These are phyloP conservation scores for Hydriomena furcata DNA, from an alignment of 2,888 invertebrate species.

Conservation along the genomic window DNA sequence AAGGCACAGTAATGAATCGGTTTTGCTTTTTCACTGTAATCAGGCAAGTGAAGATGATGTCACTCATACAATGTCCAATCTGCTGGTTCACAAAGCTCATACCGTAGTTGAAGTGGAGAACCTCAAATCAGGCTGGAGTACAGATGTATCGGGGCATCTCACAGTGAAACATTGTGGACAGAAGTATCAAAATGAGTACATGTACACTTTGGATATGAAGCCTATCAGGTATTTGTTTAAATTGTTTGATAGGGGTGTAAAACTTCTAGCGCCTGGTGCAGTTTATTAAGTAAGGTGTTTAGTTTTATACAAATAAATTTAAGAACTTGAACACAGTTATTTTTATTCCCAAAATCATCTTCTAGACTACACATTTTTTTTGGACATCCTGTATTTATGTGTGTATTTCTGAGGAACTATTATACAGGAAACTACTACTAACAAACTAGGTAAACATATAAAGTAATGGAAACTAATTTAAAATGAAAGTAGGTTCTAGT, in stretches of 20 bases:
- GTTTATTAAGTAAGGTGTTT: slow-evolving; percentile 40
- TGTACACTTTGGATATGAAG: slow-evolving; percentile 54
- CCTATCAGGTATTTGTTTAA: slow-evolving; percentile 84
- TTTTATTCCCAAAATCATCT: too few species aligned
- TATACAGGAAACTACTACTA: too few species aligned
- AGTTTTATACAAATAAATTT: too few species aligned
- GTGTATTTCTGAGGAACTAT: too few species aligned
- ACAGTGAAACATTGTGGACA: slow-evolving; percentile 75
- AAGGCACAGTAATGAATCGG: slow-evolving; percentile 55
- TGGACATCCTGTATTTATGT: too few species aligned
- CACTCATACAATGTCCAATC: slow-evolving; percentile 83
- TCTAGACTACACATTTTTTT: too few species aligned
- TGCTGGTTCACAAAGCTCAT: slow-evolving; percentile 85
- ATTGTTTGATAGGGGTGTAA: slow-evolving; percentile 89
- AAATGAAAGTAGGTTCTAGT: too few species aligned
- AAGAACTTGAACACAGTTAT: too few species aligned
- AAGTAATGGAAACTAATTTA: too few species aligned
- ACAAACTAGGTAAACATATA: too few species aligned
- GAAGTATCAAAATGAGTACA: slow-evolving; percentile 62
- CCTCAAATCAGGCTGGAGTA: slow-evolving; percentile 88
- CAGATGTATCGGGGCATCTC: slow-evolving; percentile 88
- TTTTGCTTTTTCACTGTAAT: slow-evolving; percentile 83
- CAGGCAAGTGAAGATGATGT: slow-evolving; percentile 82
- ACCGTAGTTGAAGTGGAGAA: slow-evolving; percentile 85
- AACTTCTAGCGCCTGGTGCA: slow-evolving; percentile 88